These are phyloP conservation scores for Aphrocallistes beatrix DNA, from an alignment of 37 sponge, comb jelly and placozoan species.

Conservation along the genomic window DNA sequence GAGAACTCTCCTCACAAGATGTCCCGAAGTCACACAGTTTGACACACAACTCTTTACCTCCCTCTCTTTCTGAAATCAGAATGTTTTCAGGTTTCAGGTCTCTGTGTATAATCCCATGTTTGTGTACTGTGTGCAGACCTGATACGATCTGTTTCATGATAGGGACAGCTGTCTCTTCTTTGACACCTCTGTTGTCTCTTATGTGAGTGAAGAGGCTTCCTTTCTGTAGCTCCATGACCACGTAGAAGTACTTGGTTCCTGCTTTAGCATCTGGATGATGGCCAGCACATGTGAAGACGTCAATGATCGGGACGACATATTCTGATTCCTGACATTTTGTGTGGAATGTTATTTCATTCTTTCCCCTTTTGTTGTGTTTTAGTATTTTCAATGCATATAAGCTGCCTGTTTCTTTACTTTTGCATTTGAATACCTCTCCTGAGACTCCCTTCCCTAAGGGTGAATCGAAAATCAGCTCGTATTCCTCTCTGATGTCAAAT, in stretches of 20 bases:
- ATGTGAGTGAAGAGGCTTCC: background rate
- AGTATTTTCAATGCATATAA: background rate
- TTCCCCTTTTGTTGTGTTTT: background rate
- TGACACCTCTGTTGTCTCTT: background rate
- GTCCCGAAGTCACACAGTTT: background rate
- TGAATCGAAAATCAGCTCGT: background rate
- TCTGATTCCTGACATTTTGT: background rate
- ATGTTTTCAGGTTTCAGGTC: conserved; percentile 1
- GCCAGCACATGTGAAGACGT: background rate
- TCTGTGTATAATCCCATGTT: background rate
- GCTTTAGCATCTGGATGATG: background rate
- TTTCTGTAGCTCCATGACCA: background rate
- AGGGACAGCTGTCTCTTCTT: background rate
- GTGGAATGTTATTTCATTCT: background rate
- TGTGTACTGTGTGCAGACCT: background rate
- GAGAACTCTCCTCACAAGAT: background rate
- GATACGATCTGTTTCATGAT: background rate
- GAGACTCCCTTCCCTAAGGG: background rate
- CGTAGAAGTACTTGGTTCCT: background rate
- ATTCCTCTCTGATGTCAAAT: background rate
- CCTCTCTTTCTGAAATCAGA: background rate
- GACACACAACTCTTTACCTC: background rate
- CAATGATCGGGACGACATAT: background rate
- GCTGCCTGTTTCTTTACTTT: background rate
- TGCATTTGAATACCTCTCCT: background rate